Evolutionary conservation across 2,797 vertebrate species (phyloP).

Genomic region (Acanthurus lineatus): DNA sequence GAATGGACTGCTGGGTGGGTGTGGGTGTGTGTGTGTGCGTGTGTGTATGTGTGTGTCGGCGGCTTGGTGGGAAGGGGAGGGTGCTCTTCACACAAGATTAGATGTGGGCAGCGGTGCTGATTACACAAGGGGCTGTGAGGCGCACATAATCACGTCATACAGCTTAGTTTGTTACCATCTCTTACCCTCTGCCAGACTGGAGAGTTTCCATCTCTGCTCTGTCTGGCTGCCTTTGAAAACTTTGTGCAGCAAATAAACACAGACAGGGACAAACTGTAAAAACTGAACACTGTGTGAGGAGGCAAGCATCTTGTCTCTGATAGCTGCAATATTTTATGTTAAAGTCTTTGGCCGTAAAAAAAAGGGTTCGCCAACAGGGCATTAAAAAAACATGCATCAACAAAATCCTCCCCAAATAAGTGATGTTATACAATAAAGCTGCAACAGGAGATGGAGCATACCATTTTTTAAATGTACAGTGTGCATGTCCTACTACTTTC

Average conservation of each 20-base stretch:
- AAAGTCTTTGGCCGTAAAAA: constrained; percentile 34
- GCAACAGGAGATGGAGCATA: constrained; percentile 29
- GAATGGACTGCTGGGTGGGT: constrained; percentile 28
- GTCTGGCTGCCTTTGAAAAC: constrained; percentile 36
- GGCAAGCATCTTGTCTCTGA: constrained; percentile 14
- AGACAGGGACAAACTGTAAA: constrained; percentile 52
- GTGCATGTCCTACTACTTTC: constrained; percentile 17
- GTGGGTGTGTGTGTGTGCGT: constrained; percentile 7
- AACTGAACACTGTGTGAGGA: constrained; percentile 51
- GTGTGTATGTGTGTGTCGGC: constrained; percentile 11
- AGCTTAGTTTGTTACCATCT: constrained; percentile 67
- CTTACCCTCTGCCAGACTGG: constrained; percentile 46
- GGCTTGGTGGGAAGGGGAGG: background rate
- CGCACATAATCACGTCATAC: constrained; percentile 72
- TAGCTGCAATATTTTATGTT: constrained; percentile 22
- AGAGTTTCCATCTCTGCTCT: constrained; percentile 57
- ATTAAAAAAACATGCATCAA: constrained; percentile 40
- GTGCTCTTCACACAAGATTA: constrained; percentile 76
- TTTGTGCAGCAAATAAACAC: constrained; percentile 43
- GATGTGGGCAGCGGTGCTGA: constrained; percentile 78
- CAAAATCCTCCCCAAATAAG: constrained; percentile 23
- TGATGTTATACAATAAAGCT: constrained; percentile 19
- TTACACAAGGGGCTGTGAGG: constrained; percentile 80
- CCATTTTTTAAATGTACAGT: constrained; percentile 17
- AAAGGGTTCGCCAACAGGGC: constrained; percentile 24